A percentile compares a stretch with the other conserved stretches of the same genome.
Conservation (phyloP, 2,797 vertebrate genomes). For the Octomys mimax region DNA sequence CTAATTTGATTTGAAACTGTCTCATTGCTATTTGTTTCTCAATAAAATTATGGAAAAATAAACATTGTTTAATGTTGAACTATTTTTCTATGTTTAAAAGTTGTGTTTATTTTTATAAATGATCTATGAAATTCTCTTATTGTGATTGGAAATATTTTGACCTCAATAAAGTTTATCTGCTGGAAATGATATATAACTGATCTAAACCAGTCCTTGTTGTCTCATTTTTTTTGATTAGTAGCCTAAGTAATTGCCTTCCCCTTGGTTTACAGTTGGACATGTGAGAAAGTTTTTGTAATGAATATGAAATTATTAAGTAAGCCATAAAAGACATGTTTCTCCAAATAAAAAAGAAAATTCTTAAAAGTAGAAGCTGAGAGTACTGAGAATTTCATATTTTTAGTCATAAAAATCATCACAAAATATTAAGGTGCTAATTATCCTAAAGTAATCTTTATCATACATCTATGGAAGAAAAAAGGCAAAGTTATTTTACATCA, state of each 20-base stretch:
- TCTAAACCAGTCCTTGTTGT: not conserved
- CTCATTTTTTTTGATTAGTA: not conserved
- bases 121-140: not conserved
- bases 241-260: not conserved
- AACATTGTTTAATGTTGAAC: not conserved
- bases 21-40: no score
- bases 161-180: not conserved
- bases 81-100: not conserved
- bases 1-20: no score
- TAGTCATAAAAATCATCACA: not conserved
- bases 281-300: not conserved
- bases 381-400: not conserved
- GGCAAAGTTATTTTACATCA: not conserved
- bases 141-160: not conserved
- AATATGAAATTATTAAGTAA: not conserved
- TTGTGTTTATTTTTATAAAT: not conserved
- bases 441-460: not conserved
- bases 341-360: not conserved
- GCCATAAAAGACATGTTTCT: not conserved
- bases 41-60: no score
- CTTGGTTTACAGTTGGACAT: not conserved
- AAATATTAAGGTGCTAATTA: constrained; percentile 2
- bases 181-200: not conserved
- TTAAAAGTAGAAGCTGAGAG: not conserved
- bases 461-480: not conserved